Evolutionary conservation across 2,113 vertebrate genomes (phyloP).

Genomic region (Ammodytes dubius): DNA sequence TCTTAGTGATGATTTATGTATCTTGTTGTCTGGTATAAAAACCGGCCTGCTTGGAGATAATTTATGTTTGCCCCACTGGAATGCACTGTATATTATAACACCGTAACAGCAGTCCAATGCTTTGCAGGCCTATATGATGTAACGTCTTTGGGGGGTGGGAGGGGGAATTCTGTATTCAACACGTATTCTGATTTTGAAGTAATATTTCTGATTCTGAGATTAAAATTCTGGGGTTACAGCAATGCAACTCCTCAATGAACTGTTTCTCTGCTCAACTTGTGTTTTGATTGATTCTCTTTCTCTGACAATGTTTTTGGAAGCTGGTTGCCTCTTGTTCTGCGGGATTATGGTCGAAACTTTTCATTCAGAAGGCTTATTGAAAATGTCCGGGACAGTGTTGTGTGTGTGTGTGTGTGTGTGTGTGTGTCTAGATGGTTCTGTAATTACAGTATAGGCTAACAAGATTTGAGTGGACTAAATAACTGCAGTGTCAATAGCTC

Average conservation of each 20-base stretch:
- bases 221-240: not conserved
- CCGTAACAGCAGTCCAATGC: constrained; percentile 4
- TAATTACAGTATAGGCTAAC: not conserved
- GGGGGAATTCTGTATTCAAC: not conserved
- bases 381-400: not conserved
- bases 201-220: not conserved
- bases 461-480: not conserved
- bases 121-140: not conserved
- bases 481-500: not conserved
- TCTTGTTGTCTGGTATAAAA: constrained; percentile 52
- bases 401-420: too few relatives aligned
- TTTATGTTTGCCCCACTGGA: constrained; percentile 60
- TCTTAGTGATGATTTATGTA: constrained; percentile 63
- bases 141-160: not conserved
- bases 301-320: constrained; percentile 26
- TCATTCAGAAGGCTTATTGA: not conserved
- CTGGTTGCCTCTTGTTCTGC: not conserved
- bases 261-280: not conserved
- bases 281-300: not conserved
- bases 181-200: not conserved
- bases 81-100: constrained; percentile 35
- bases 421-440: not conserved
- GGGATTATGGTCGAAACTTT: not conserved
- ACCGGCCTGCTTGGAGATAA: constrained; percentile 35
- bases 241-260: constrained; percentile 15